Evolutionary conservation across 2,888 invertebrate species (phyloP).

Genomic region (Flabesymbios commensalis): DNA sequence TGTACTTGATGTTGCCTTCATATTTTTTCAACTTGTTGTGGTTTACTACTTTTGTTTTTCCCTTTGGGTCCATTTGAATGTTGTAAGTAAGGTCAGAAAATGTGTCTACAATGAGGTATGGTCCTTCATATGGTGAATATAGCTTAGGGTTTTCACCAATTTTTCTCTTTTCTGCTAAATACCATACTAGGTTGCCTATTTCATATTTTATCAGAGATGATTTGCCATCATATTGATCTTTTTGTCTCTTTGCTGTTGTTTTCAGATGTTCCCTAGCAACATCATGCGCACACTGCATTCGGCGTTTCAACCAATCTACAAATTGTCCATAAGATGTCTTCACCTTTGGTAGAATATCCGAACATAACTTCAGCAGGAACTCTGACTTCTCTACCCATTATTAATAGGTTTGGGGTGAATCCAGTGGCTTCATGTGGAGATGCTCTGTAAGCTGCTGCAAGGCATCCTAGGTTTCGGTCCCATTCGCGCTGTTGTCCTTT

Average conservation of each 20-base stretch:
- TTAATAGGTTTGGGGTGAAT: background rate
- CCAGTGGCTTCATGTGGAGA: background rate
- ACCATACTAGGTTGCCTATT: background rate
- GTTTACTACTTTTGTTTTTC: background rate
- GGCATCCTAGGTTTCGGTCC: background rate
- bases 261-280: background rate
- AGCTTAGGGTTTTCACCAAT: background rate
- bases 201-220: background rate
- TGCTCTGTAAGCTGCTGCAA: slow-evolving; percentile 3
- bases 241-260: background rate
- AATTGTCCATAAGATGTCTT: background rate
- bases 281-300: background rate
- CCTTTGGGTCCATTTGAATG: background rate
- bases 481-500: background rate
- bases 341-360: background rate
- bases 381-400: slow-evolving; percentile 1
- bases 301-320: background rate
- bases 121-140: background rate
- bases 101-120: background rate
- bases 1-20: too few species aligned
- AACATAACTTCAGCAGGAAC: background rate
- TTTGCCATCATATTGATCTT: background rate
- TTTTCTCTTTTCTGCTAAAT: background rate
- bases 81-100: background rate
- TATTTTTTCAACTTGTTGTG: background rate